These are phyloP conservation scores for Spea hammondii DNA, from an alignment of 2,797 vertebrate species.

Conservation along the genomic window DNA sequence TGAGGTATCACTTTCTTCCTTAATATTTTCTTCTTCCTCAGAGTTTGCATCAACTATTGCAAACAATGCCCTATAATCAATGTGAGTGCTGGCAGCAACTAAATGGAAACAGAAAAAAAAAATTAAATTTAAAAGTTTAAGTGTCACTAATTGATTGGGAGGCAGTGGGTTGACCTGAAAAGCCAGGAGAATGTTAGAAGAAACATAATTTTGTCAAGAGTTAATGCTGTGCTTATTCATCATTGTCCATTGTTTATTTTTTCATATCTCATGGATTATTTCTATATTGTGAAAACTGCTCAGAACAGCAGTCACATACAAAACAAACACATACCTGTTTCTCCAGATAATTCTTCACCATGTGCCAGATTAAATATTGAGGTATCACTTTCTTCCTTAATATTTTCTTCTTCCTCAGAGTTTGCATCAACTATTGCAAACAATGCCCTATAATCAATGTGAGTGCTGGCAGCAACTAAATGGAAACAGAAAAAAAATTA, in stretches of 20 bases:
- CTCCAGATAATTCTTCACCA: background rate
- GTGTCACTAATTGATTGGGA: background rate
- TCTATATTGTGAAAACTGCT: background rate
- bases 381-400: background rate
- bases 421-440: background rate
- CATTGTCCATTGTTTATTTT: background rate
- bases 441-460: background rate
- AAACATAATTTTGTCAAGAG: too few relatives aligned
- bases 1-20: background rate
- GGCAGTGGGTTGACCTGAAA: too few relatives aligned
- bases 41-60: background rate
- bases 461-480: background rate
- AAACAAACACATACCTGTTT: slow-evolving; percentile 14
- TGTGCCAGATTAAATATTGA: background rate
- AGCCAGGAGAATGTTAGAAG: too few relatives aligned
- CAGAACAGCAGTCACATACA: background rate
- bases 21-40: background rate
- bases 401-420: background rate
- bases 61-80: background rate
- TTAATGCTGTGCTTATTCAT: too few relatives aligned
- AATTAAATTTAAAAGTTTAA: background rate
- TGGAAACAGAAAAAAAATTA: background rate
- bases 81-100: background rate
- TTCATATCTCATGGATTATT: background rate
- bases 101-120: background rate